Evolutionary conservation across 1,140 invertebrate genomes (phyloP).

Genomic region (Propsilocerus akamusi): DNA sequence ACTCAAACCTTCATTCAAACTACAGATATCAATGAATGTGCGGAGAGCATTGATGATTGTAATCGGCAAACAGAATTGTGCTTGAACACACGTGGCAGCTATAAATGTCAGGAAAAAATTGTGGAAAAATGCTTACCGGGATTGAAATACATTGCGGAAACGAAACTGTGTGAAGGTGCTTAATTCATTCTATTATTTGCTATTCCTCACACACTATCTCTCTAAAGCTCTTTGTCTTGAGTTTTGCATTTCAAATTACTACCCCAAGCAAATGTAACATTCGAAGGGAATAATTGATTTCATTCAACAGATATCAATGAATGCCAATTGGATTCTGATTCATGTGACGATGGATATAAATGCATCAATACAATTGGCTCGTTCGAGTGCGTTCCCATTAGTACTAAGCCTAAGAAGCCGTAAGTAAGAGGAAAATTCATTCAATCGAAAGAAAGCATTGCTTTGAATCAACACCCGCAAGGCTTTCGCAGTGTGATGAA

Average conservation of each 20-base stretch:
- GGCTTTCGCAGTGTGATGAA: conserved; percentile 8
- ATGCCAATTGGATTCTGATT: conserved; percentile 34
- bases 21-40: conserved; percentile 54
- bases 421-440: no score
- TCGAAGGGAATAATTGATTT: no score
- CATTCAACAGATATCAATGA: conserved; percentile 44
- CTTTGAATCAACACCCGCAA: no score
- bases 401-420: conserved; percentile 11
- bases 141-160: conserved; percentile 36
- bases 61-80: conserved; percentile 40
- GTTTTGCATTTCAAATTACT: no score
- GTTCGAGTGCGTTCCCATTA: conserved; percentile 26
- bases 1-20: conserved; percentile 8
- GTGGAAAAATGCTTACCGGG: conserved; percentile 42
- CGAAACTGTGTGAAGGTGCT: conserved; percentile 35
- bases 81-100: conserved; percentile 47
- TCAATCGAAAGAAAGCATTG: no score
- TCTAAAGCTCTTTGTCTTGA: no score
- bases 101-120: conserved; percentile 38
- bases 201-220: no score
- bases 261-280: no score
- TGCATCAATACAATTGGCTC: conserved; percentile 38
- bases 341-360: conserved; percentile 33
- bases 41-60: conserved; percentile 35
- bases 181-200: background rate